A percentile compares a stretch with the other conserved stretches of the same genome.
Conservation (phyloP, 2,888 invertebrate genomes). For the Amblyteles armatorius region DNA sequence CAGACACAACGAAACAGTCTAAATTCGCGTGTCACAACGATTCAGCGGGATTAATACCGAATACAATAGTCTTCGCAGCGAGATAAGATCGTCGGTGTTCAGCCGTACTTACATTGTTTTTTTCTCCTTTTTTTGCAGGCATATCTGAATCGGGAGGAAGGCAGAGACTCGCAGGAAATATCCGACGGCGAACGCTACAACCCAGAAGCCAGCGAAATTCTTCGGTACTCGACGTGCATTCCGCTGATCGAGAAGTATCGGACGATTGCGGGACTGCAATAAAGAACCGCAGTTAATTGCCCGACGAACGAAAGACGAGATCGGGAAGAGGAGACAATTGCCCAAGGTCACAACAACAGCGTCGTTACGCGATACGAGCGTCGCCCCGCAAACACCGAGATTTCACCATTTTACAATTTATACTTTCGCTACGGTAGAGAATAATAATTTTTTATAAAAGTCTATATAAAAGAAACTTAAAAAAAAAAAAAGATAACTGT, state of each 20-base stretch:
- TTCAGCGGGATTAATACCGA: too few relatives aligned
- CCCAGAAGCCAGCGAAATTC: not conserved
- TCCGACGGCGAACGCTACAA: not conserved
- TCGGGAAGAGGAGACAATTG: not conserved
- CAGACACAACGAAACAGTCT: too few relatives aligned
- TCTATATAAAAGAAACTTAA: not conserved
- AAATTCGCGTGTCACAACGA: too few relatives aligned
- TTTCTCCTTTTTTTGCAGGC: slow-evolving; percentile 13
- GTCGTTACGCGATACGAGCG: not conserved
- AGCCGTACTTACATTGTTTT: not conserved
- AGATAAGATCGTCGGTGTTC: slow-evolving; percentile 20
- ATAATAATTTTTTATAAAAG: not conserved
- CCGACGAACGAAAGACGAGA: not conserved
- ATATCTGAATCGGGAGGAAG: not conserved
- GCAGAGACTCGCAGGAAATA: not conserved
- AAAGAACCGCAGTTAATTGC: not conserved
- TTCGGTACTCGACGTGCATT: slow-evolving; percentile 28
- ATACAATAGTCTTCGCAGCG: too few relatives aligned
- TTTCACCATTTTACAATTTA: not conserved
- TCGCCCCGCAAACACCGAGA: not conserved
- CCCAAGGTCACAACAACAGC: not conserved
- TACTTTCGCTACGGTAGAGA: not conserved
- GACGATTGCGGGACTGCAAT: not conserved
- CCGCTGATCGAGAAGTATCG: not conserved
- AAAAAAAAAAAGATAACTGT: not conserved